Conservation (phyloP, 2,113 vertebrate genomes). For the Solenodon paradoxus region DNA sequence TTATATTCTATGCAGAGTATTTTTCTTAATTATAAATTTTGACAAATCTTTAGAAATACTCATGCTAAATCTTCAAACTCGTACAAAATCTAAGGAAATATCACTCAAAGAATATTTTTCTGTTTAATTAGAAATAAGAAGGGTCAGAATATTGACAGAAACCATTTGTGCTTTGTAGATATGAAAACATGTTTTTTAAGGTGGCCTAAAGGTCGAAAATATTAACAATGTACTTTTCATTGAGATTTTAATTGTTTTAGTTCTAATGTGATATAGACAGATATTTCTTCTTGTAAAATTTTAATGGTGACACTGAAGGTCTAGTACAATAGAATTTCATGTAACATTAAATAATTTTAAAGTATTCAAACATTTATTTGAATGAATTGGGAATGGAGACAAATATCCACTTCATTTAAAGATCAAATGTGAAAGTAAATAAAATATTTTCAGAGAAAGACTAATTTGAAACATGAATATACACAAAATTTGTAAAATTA, state of each 20-base stretch:
- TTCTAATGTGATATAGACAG: not conserved
- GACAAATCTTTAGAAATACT: not conserved
- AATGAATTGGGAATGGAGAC: not conserved
- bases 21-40: not conserved
- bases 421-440: not conserved
- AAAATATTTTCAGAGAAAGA: not conserved
- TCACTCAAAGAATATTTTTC: not conserved
- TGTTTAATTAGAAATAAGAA: not conserved
- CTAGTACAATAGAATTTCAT: not conserved
- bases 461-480: not conserved
- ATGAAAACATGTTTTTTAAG: not conserved
- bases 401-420: slow-evolving; percentile 23
- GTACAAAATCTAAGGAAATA: not conserved
- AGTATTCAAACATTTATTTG: not conserved
- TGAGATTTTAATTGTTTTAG: not conserved
- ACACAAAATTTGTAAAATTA: not conserved
- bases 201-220: not conserved
- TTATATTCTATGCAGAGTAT: not conserved
- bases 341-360: not conserved
- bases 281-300: not conserved
- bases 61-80: not conserved
- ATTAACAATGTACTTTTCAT: not conserved
- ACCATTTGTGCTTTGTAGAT: not conserved
- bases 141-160: not conserved
- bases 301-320: not conserved